Evolutionary conservation across 2,113 vertebrate genomes (phyloP).

Genomic region (Oophaga pumilio): DNA sequence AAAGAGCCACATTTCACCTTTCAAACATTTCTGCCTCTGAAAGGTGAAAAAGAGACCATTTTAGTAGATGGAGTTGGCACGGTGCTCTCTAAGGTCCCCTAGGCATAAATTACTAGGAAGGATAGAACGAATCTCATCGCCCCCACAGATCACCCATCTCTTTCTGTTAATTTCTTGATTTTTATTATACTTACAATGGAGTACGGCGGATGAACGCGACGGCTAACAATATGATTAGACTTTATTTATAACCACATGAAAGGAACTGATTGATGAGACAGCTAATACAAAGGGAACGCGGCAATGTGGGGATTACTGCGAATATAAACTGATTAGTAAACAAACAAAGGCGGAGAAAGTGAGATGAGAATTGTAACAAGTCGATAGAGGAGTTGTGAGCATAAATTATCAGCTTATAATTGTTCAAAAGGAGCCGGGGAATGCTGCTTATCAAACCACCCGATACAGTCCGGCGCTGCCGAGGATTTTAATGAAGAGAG

Average conservation of each 20-base stretch:
- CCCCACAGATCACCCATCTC: neutral
- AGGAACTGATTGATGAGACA: conserved; percentile 44
- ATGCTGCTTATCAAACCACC: neutral
- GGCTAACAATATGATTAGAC: neutral
- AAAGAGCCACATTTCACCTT: too few species aligned
- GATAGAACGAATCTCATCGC: too few species aligned
- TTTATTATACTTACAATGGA: neutral
- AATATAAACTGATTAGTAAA: conserved; percentile 32
- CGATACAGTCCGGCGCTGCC: neutral
- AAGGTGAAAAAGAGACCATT: too few species aligned
- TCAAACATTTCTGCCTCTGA: too few species aligned
- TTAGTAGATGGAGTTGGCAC: too few species aligned
- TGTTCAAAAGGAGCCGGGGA: conserved; percentile 14
- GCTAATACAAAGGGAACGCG: neutral
- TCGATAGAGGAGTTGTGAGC: neutral
- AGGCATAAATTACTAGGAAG: too few species aligned
- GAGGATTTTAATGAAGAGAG: neutral
- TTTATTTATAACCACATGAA: conserved; percentile 8
- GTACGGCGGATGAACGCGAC: neutral
- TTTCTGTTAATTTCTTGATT: neutral
- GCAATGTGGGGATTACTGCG: conserved; percentile 9
- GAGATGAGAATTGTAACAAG: conserved; percentile 28
- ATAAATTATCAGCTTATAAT: conserved; percentile 42
- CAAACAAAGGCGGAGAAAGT: conserved; percentile 27
- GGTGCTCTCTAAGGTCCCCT: too few species aligned